Conservation (phyloP, 2,888 invertebrate species). For the Agrotis exclamationis region DNA sequence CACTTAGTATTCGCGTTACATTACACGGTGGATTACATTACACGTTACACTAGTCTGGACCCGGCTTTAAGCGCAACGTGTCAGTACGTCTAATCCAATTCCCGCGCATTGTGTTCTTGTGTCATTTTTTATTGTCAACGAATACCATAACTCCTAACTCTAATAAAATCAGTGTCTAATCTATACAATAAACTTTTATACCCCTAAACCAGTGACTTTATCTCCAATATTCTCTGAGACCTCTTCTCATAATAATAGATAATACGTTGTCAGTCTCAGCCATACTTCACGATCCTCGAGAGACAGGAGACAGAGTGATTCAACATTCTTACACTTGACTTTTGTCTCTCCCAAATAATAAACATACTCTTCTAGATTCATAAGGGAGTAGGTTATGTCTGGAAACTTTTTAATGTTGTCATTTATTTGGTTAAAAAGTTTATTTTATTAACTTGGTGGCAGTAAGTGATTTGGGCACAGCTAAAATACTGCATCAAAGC, state of each 20-base stretch:
- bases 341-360: slow-evolving; percentile 35
- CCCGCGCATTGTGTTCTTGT: too few species aligned
- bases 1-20: too few species aligned
- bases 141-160: too few species aligned
- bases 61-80: too few species aligned
- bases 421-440: slow-evolving; percentile 21
- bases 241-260: background rate
- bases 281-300: slow-evolving; percentile 35
- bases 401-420: slow-evolving; percentile 10
- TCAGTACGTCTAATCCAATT: too few species aligned
- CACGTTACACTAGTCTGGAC: too few species aligned
- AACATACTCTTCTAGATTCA: slow-evolving; percentile 11
- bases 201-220: too few species aligned
- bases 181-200: too few species aligned
- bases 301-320: slow-evolving; percentile 29
- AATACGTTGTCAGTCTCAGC: slow-evolving; percentile 11
- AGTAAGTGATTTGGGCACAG: too few species aligned
- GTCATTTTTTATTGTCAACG: too few species aligned
- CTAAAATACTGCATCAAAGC: background rate
- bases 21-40: too few species aligned
- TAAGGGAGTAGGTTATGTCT: slow-evolving; percentile 8
- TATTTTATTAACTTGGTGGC: background rate
- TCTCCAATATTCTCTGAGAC: background rate
- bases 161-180: too few species aligned
- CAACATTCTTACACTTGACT: slow-evolving; percentile 35